These are phyloP conservation scores for Melinopterus prodromus DNA, from an alignment of 2,888 invertebrate species.

Conservation along the genomic window DNA sequence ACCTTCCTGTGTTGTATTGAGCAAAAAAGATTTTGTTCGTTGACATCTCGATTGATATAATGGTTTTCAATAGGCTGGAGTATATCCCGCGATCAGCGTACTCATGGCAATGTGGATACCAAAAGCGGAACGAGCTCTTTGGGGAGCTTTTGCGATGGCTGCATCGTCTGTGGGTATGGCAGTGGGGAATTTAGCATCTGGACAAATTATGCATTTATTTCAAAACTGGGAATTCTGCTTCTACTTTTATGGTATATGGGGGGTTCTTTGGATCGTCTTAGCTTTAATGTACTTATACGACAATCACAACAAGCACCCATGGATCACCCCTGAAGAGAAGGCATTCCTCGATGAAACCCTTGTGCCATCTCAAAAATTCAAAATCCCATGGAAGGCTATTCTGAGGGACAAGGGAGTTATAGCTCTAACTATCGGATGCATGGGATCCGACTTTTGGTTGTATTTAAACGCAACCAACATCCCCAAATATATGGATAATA, in stretches of 20 bases:
- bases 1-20: no score
- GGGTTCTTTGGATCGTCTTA: constrained; percentile 34
- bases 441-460: constrained; percentile 76
- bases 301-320: constrained; percentile 64
- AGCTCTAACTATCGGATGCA: constrained; percentile 79
- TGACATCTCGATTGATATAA: no score
- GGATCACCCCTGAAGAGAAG: constrained; percentile 27
- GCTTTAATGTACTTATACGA: constrained; percentile 56
- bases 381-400: constrained; percentile 29
- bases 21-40: no score
- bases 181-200: constrained; percentile 63
- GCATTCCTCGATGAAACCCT: constrained; percentile 20
- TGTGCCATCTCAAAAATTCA: constrained; percentile 15
- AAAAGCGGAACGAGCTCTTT: constrained; percentile 64
- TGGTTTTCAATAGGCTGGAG: constrained; percentile 61
- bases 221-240: constrained; percentile 61
- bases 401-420: constrained; percentile 71
- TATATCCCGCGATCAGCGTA: constrained; percentile 69
- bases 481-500: constrained; percentile 74
- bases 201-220: constrained; percentile 60
- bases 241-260: constrained; percentile 26
- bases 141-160: constrained; percentile 69
- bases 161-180: constrained; percentile 69
- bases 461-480: constrained; percentile 76
- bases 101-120: constrained; percentile 69